Evolutionary conservation across 1,140 invertebrate genomes (phyloP).

Genomic region (Diuraphis noxia): DNA sequence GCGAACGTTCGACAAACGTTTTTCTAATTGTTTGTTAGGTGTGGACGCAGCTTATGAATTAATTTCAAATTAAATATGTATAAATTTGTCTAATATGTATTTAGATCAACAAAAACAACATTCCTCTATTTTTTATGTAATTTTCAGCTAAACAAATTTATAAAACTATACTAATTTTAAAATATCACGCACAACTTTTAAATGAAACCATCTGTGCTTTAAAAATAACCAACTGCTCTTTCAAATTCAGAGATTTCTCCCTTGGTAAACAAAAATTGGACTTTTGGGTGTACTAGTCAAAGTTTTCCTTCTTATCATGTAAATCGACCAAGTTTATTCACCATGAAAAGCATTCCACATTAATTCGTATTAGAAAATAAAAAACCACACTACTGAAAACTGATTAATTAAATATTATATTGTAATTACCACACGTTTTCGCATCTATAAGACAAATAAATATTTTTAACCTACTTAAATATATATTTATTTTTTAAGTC

Average conservation of each 20-base stretch:
- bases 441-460: background rate
- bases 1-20: background rate
- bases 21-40: constrained; percentile 25
- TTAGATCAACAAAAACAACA: background rate
- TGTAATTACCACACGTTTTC: background rate
- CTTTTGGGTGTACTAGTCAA: background rate
- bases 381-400: background rate
- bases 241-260: background rate
- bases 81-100: background rate
- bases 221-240: background rate
- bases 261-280: background rate
- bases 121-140: background rate
- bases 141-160: background rate
- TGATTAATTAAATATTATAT: background rate
- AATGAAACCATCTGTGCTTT: background rate
- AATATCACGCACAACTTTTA: background rate
- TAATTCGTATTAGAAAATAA: background rate
- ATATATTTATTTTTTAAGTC: background rate
- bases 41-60: background rate
- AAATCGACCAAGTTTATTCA: background rate
- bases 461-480: background rate
- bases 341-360: background rate
- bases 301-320: constrained; percentile 1
- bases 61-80: background rate
- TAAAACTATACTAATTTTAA: background rate